Evolutionary conservation across 2,888 invertebrate species (phyloP), one percentile per base, ranked within the genome.

Genomic region (Mystacides longicornis): DNA sequence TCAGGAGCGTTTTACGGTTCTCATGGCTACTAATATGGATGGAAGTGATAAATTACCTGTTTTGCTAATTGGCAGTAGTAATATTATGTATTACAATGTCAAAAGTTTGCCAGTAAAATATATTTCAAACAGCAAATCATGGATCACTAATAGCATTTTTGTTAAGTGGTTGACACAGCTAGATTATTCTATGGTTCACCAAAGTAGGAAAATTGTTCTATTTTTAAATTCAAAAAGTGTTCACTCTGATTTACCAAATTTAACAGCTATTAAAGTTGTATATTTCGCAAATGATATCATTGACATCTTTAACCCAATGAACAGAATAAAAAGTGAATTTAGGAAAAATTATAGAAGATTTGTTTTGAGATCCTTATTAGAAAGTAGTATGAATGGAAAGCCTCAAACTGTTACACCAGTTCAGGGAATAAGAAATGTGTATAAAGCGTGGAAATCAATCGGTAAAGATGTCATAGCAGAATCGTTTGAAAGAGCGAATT

Each of bases 31-130:
- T 5, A 48, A 48, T 23, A 48, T 48, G 48, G 48, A 48, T 21
- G 48, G 48, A 2, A 23, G 23, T 22, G 48, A 48, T 3, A 48
- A 48, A 16, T 18, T 48, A 14, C 48, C 48, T 22, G 21, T 23
- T 5, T 2, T 48, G 3, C 14, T 48, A 23, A n/a, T 48, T n/a
- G 48, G 48, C 2, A 48, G 16, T 23, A 23, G n/a, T 4, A 20
- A 3, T 4, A 48, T n/a, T 23, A 3, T 5, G 14, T n/a, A 7
- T 9, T 2, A 11, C 2, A 18, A 5, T 21, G 21, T 46, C n/a
- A 48, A 48, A 20, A 48, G 21, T 48, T 23, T 48, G 5, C 48
- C 48, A 2, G 48, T 20, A 3, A 11, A 48, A 18, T 48, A 48
- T 21, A 3, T 14, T 3, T 5, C 23, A 2, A n/a, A 48, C 11